A percentile compares a stretch with the other conserved stretches of the same genome.
Conservation (phyloP, 1,140 invertebrate species). For the Brachionus rubens region DNA sequence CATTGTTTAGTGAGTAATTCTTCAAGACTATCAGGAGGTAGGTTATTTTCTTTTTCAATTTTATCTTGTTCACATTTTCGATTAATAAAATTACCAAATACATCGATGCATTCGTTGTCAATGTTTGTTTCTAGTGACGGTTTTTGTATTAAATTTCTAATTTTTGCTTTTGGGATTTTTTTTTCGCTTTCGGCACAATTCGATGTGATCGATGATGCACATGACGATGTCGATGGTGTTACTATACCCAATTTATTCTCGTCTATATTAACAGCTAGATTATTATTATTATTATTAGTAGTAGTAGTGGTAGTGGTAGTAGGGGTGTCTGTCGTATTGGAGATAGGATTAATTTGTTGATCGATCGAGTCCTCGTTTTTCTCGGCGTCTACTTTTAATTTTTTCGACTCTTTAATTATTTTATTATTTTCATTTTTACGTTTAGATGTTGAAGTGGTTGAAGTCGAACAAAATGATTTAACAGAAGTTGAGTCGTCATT, state of each 20-base stretch:
- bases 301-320: too few species aligned
- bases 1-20: slow-evolving; percentile 13
- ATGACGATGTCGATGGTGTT: neutral
- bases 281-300: neutral
- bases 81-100: slow-evolving; percentile 5
- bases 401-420: neutral
- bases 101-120: neutral
- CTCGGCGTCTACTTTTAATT: neutral
- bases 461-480: neutral
- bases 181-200: neutral
- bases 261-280: neutral
- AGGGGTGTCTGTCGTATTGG: too few species aligned
- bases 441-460: neutral
- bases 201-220: neutral
- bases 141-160: neutral
- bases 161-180: neutral
- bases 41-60: neutral
- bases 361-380: neutral
- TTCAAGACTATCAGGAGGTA: neutral
- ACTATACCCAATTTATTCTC: neutral
- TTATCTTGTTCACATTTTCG: neutral
- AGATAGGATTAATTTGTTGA: too few species aligned
- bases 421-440: neutral
- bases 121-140: neutral
- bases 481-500: neutral